Evolutionary conservation across 2,888 invertebrate genomes (phyloP).

Genomic region (Toxonevra muliebris): DNA sequence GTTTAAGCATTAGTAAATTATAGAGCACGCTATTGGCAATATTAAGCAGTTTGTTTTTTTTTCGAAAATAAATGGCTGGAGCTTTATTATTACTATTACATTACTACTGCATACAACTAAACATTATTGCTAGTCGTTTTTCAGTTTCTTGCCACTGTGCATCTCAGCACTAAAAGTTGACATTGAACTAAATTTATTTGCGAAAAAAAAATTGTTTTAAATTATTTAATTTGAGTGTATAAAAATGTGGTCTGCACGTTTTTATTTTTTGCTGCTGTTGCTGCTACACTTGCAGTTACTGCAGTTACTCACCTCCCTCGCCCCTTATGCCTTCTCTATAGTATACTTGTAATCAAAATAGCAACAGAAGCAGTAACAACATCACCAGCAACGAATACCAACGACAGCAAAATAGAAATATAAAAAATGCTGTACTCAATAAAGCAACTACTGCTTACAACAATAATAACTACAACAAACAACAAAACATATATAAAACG

Average conservation of each 20-base stretch:
- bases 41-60: no score
- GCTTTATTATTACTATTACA: no score
- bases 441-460: not conserved
- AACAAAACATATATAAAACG: slow-evolving; percentile 13
- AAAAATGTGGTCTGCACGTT: slow-evolving; percentile 30
- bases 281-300: not conserved
- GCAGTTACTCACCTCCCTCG: slow-evolving; percentile 13
- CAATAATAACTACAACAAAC: not conserved
- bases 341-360: not conserved
- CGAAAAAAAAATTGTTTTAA: slow-evolving; percentile 27
- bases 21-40: no score
- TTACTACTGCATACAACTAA: no score
- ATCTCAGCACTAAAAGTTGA: slow-evolving; percentile 36
- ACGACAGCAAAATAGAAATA: not conserved
- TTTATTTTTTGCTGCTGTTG: not conserved
- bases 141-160: no score
- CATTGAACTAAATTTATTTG: slow-evolving; percentile 52
- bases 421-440: slow-evolving; percentile 1
- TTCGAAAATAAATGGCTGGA: no score
- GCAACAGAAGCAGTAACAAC: not conserved
- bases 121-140: no score
- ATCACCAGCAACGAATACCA: not conserved
- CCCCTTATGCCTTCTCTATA: not conserved
- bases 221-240: slow-evolving; percentile 24
- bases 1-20: no score